Conservation (phyloP, 1,140 invertebrate species). For the Polypedilum vanderplanki region DNA sequence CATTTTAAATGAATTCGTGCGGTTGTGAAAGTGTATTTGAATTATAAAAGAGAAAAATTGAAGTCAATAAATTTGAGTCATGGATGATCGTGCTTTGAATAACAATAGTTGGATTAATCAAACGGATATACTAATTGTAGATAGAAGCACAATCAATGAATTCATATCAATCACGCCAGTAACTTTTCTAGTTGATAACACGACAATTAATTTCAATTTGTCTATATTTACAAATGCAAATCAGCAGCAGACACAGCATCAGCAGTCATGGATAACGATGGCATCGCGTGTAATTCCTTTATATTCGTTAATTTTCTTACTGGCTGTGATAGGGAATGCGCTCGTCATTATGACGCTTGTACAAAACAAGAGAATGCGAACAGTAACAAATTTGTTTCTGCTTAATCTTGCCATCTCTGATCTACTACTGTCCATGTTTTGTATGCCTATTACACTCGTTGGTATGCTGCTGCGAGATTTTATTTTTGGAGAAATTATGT, state of each 20-base stretch:
- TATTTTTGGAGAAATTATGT: slow-evolving; percentile 73
- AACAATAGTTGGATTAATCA: not conserved
- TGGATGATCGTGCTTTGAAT: not conserved
- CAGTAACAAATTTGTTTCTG: slow-evolving; percentile 80
- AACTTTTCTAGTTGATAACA: not conserved
- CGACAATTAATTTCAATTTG: slow-evolving; percentile 2
- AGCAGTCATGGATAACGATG: slow-evolving; percentile 20
- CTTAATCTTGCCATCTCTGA: slow-evolving; percentile 80
- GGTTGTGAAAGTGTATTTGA: no score
- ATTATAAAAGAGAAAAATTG: no score
- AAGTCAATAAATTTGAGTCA: not conserved
- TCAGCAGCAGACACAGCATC: not conserved
- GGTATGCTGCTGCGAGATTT: slow-evolving; percentile 52
- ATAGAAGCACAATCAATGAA: not conserved
- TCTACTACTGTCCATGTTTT: slow-evolving; percentile 64
- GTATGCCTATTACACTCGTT: slow-evolving; percentile 36
- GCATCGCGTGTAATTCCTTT: slow-evolving; percentile 49
- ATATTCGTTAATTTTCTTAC: slow-evolving; percentile 69
- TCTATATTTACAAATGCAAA: not conserved
- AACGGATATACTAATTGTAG: not conserved
- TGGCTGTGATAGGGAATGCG: slow-evolving; percentile 71
- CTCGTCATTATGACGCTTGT: slow-evolving; percentile 72
- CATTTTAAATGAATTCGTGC: no score
- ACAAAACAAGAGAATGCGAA: slow-evolving; percentile 77
- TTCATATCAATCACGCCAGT: not conserved